Evolutionary conservation across 2,113 vertebrate species (phyloP).

Genomic region (Noturus placidus): DNA sequence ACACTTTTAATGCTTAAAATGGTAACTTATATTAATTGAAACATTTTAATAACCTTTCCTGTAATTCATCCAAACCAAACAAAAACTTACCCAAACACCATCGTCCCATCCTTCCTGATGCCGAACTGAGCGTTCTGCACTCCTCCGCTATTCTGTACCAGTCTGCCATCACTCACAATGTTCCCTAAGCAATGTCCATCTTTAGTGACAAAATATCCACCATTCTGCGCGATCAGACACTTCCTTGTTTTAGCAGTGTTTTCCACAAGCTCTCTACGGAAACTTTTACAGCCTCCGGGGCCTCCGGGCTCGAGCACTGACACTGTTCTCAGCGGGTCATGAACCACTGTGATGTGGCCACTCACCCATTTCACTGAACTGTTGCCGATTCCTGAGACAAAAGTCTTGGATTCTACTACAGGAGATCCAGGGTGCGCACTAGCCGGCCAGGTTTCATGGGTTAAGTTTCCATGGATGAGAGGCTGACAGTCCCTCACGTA

Average conservation of each 20-base stretch:
- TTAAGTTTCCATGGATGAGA: conserved; percentile 68
- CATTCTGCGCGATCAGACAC: conserved; percentile 88
- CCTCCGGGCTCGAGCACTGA: conserved; percentile 87
- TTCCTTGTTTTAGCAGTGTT: conserved; percentile 67
- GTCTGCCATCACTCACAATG: conserved; percentile 79
- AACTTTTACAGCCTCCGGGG: conserved; percentile 72
- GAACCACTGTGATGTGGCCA: conserved; percentile 83
- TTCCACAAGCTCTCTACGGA: conserved; percentile 69
- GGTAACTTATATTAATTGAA: neutral
- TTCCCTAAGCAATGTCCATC: conserved; percentile 80
- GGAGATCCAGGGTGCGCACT: conserved; percentile 46
- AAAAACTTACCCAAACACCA: conserved; percentile 88
- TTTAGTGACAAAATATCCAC: conserved; percentile 79
- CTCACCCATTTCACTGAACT: conserved; percentile 54
- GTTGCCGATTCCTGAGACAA: conserved; percentile 72
- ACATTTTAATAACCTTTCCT: neutral
- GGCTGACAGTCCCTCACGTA: conserved; percentile 78
- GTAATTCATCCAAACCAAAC: neutral
- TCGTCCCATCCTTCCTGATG: conserved; percentile 85
- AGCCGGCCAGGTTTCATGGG: conserved; percentile 77
- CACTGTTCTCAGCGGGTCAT: conserved; percentile 77
- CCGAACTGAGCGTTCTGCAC: conserved; percentile 94
- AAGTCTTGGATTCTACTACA: conserved; percentile 66
- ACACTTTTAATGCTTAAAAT: neutral
- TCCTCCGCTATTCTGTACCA: conserved; percentile 77